These are phyloP conservation scores for Tetrao urogallus DNA, from an alignment of 2,113 vertebrate species.

Conservation along the genomic window DNA sequence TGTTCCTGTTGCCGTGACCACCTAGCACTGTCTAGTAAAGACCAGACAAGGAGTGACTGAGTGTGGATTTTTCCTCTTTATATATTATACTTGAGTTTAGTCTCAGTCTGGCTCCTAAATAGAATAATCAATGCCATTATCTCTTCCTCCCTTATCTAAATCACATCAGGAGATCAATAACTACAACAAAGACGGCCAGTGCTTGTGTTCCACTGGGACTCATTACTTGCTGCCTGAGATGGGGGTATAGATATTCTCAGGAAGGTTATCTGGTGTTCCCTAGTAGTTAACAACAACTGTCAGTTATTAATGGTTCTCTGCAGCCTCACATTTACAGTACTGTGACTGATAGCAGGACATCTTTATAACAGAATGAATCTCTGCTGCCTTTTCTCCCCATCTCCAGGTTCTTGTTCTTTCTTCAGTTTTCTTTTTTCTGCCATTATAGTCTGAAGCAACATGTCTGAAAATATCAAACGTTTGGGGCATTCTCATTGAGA, in stretches of 20 bases:
- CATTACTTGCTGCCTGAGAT: conserved; percentile 79
- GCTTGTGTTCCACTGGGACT: conserved; percentile 79
- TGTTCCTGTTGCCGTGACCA: conserved; percentile 25
- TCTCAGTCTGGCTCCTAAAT: conserved; percentile 80
- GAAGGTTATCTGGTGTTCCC: conserved; percentile 77
- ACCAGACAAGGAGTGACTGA: conserved; percentile 69
- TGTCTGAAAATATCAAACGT: conserved; percentile 38
- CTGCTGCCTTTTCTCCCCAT: background rate
- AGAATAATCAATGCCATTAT: conserved; percentile 88
- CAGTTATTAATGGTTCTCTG: conserved; percentile 70
- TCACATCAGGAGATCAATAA: conserved; percentile 85
- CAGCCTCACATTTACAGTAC: conserved; percentile 40
- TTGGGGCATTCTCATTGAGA: conserved; percentile 71
- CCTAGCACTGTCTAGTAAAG: conserved; percentile 43
- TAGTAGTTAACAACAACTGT: conserved; percentile 80
- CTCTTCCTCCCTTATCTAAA: conserved; percentile 84
- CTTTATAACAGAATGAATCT: conserved; percentile 21
- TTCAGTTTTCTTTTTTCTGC: background rate
- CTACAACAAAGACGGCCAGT: conserved; percentile 78
- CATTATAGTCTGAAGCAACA: background rate
- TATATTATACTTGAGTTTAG: conserved; percentile 77
- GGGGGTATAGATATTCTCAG: conserved; percentile 68
- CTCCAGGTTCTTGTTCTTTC: background rate
- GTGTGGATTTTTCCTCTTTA: conserved; percentile 60
- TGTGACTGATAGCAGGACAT: background rate